Evolutionary conservation across 2,113 vertebrate species (phyloP), one percentile per base, ranked within the genome.

Genomic region (Erythrolamprus reginae): DNA sequence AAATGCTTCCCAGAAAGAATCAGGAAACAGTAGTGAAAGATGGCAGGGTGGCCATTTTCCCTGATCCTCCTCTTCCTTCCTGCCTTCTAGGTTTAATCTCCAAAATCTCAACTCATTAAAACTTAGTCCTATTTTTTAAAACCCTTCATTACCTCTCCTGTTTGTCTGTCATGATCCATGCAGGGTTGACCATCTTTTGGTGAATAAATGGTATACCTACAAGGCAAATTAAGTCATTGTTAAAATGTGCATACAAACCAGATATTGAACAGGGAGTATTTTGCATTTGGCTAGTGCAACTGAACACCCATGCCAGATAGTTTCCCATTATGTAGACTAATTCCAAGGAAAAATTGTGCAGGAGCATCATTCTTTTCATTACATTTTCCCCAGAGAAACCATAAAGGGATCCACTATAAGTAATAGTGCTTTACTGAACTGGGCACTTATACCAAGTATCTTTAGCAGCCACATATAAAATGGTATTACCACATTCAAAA

Each of bases 161-260:
- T 98, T 95, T 99, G 99, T 95, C 99, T 98, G 96, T 99, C 99
- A 93, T 99, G 99, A 96, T 99, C 99, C 99, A 99, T 99, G 93
- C 99, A 99, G 61, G 99, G 99, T 90, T 99, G 99, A 28, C 98
- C 98, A 95, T 99, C 99, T 96, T 98, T 99, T 65, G 99, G 98
- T 91, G 98, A 99, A 96, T 98, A 99, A 96, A 99, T 98, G 38
- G 99, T 99, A 23, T 99, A 99, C 33, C 99, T 99, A 95, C 88
- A 96, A 92, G 89, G 89, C 53, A 1, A 42, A 3, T 1, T 1
- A n/a, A 47, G 61, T 47, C 52, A 87, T 45, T n/a, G 89, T 65
- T 92, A 56, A 93, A n/a, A 5, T 84, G 10, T 23, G 84, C 89
- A 56, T 47, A 23, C 33, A 42, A 3, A 77, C 1, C 58, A 70